A percentile compares a stretch with the other conserved stretches of the same genome.
phyloP scores from a whole-genome alignment of 2,113 vertebrate species.

The Nibea albiflora region DNA sequence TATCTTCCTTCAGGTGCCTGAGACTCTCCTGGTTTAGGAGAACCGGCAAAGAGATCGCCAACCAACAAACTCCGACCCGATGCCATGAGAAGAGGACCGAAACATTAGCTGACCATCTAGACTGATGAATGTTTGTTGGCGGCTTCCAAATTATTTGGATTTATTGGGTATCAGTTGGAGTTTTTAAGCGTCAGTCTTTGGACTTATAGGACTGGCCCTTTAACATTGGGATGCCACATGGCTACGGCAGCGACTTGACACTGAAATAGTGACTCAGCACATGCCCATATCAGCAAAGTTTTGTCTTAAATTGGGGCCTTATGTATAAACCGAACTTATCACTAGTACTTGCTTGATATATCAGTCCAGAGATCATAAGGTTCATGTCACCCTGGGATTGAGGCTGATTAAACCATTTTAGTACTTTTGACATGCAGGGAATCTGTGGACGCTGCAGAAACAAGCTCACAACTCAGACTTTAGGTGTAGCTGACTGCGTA shows the following conservation, averaged over 20 bases:
- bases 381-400: not conserved
- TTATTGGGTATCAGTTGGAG: not conserved
- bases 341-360: not conserved
- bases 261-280: not conserved
- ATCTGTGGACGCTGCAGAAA: slow-evolving; percentile 25
- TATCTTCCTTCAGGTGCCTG: slow-evolving; percentile 57
- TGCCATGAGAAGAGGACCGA: slow-evolving; percentile 15
- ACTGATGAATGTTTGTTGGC: slow-evolving; percentile 43
- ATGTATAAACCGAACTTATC: not conserved
- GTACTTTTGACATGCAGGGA: slow-evolving; percentile 63
- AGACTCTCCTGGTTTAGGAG: slow-evolving; percentile 19
- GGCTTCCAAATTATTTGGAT: not conserved
- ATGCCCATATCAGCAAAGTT: slow-evolving; percentile 16
- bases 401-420: slow-evolving; percentile 12
- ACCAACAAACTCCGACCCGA: not conserved
- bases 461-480: slow-evolving; percentile 16
- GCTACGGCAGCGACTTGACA: slow-evolving; percentile 7
- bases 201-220: slow-evolving; percentile 22
- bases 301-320: slow-evolving; percentile 28
- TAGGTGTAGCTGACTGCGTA: slow-evolving; percentile 11
- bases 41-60: not conserved
- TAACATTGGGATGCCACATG: not conserved
- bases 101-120: slow-evolving; percentile 9
- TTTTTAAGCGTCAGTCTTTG: not conserved
- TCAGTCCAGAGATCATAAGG: not conserved